Evolutionary conservation across 2,888 invertebrate genomes (phyloP).

Genomic region (Cryptophagus acutangulus): DNA sequence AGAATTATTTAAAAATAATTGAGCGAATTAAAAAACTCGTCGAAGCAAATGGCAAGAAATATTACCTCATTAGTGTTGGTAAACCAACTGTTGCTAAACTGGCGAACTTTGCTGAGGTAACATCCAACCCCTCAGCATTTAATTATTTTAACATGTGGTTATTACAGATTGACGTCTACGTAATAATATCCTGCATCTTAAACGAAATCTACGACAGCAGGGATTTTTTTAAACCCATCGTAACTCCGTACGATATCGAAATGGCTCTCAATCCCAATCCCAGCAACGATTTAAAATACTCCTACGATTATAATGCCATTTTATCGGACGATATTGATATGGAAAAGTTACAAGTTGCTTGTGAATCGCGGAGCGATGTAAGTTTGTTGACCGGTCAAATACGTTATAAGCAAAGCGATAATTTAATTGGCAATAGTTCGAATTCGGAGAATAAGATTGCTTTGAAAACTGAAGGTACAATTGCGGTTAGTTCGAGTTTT

Average conservation of each 20-base stretch:
- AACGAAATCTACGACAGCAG: conserved; percentile 77
- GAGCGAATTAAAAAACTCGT: conserved; percentile 69
- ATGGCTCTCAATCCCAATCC: conserved; percentile 64
- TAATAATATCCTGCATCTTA: conserved; percentile 87
- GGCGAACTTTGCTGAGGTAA: conserved; percentile 86
- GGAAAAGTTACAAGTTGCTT: conserved; percentile 10
- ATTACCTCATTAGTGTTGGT: conserved; percentile 88
- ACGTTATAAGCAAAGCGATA: conserved; percentile 42
- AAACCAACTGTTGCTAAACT: conserved; percentile 92
- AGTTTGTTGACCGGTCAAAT: conserved; percentile 73
- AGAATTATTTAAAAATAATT: conserved; percentile 71
- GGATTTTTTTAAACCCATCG: conserved; percentile 85
- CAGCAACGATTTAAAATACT: conserved; percentile 33
- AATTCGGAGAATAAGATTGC: conserved; percentile 27
- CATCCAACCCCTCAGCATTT: no score
- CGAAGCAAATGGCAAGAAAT: conserved; percentile 73
- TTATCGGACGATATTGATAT: conserved; percentile 38
- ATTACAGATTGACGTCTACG: conserved; percentile 81
- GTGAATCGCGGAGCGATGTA: conserved; percentile 53
- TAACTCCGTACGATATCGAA: conserved; percentile 91
- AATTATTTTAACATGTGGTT: neutral
- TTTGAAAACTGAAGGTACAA: conserved; percentile 47
- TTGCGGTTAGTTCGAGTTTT: conserved; percentile 51
- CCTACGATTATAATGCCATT: conserved; percentile 69
- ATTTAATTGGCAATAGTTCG: conserved; percentile 16